These are phyloP conservation scores for Climacteris rufus DNA, from an alignment of 2,113 vertebrate genomes.

Conservation along the genomic window DNA sequence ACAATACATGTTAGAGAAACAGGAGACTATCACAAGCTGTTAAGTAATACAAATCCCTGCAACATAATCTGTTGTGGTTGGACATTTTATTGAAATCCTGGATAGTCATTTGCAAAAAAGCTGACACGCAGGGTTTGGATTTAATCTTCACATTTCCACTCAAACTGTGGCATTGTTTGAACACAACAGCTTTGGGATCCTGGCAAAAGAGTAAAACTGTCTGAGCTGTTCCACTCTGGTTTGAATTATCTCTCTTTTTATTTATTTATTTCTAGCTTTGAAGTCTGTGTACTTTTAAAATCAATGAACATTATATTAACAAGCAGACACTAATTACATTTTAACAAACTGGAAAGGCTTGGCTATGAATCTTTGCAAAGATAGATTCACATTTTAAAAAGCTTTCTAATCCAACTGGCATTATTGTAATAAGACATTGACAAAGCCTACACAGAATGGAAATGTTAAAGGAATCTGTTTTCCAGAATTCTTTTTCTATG, in stretches of 20 bases:
- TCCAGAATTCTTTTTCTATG: background rate
- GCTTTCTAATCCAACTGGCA: slow-evolving; percentile 22
- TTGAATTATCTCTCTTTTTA: slow-evolving; percentile 56
- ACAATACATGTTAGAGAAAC: background rate
- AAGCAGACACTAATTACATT: slow-evolving; percentile 43
- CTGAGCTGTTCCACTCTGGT: slow-evolving; percentile 54
- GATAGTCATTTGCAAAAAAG: slow-evolving; percentile 53
- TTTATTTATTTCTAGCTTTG: slow-evolving; percentile 65
- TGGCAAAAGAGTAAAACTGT: slow-evolving; percentile 60
- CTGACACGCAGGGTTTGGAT: slow-evolving; percentile 52
- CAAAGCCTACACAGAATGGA: slow-evolving; percentile 30
- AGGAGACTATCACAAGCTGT: slow-evolving; percentile 38
- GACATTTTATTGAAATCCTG: slow-evolving; percentile 58
- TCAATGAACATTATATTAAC: slow-evolving; percentile 59
- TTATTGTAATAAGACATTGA: background rate
- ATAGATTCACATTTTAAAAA: slow-evolving; percentile 24
- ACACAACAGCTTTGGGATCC: slow-evolving; percentile 44
- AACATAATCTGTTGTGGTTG: slow-evolving; percentile 41
- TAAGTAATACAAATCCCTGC: slow-evolving; percentile 21
- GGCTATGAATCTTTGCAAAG: slow-evolving; percentile 20
- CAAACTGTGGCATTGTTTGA: slow-evolving; percentile 63
- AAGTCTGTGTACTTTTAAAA: slow-evolving; percentile 65
- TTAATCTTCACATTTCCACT: slow-evolving; percentile 59
- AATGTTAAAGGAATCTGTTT: slow-evolving; percentile 5
- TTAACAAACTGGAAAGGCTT: slow-evolving; percentile 39